These are phyloP conservation scores for Eclectus roratus DNA, from an alignment of 2,113 vertebrate genomes.

Conservation along the genomic window DNA sequence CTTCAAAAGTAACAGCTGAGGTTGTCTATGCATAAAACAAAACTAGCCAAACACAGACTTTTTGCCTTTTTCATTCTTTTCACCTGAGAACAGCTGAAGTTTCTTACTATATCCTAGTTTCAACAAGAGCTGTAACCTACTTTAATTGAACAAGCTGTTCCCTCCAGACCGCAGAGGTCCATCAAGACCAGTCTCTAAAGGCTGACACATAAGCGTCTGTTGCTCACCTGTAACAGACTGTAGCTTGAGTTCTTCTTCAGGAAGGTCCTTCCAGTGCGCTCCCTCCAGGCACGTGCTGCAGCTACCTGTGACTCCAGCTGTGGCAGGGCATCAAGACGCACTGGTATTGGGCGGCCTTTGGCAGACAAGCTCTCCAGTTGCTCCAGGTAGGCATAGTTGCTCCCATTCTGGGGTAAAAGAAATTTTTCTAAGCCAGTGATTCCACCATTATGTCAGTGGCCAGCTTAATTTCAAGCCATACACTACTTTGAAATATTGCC, in stretches of 20 bases:
- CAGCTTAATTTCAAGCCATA: not conserved
- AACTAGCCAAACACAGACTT: not conserved
- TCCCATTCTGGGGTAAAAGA: slow-evolving; percentile 80
- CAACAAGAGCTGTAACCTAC: not conserved
- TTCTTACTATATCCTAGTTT: not conserved
- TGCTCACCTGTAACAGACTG: slow-evolving; percentile 88
- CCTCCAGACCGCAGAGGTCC: not conserved
- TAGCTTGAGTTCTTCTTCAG: slow-evolving; percentile 99
- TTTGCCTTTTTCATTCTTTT: not conserved
- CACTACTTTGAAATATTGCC: not conserved
- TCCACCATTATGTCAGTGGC: not conserved
- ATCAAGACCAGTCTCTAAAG: not conserved
- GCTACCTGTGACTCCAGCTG: slow-evolving; percentile 96
- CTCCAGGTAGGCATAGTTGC: slow-evolving; percentile 91
- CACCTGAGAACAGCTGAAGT: not conserved
- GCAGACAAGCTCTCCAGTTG: slow-evolving; percentile 91
- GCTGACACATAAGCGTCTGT: not conserved
- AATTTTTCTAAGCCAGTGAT: not conserved
- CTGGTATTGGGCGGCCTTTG: slow-evolving; percentile 92
- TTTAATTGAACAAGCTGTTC: not conserved
- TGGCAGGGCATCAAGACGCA: slow-evolving; percentile 87
- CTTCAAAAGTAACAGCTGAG: not conserved
- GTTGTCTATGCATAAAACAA: not conserved
- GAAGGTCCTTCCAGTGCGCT: slow-evolving; percentile 93
- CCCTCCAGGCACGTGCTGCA: slow-evolving; percentile 92